Percentiles rank a stretch among this genome's conserved stretches.
Conservation (phyloP, 2,797 vertebrate species). For the Enteromius anoplus region DNA sequence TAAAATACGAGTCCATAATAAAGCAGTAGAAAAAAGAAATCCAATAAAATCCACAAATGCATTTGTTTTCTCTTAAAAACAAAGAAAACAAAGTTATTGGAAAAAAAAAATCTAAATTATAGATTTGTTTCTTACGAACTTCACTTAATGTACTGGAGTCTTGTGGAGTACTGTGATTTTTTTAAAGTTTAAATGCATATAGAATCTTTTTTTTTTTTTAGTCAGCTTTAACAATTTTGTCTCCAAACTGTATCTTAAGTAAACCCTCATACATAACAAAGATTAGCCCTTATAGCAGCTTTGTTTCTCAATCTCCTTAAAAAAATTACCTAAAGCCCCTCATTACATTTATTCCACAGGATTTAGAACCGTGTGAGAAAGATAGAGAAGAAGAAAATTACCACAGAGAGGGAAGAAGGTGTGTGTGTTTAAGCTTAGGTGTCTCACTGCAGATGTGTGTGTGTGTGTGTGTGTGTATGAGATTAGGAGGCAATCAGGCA, state of each 20-base stretch:
- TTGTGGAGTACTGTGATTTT: neutral
- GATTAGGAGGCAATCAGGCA: slow-evolving; percentile 57
- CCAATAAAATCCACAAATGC: neutral
- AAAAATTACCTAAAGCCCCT: slow-evolving; percentile 46
- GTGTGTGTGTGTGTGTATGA: neutral
- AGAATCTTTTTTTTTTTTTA: neutral
- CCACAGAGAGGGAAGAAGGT: neutral
- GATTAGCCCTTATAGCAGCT: slow-evolving; percentile 46
- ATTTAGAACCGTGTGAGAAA: slow-evolving; percentile 44
- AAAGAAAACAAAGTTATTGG: neutral
- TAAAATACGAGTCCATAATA: neutral
- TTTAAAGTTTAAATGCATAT: neutral
- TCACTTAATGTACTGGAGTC: neutral
- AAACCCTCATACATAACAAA: neutral
- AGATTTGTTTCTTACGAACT: neutral
- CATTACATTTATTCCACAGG: slow-evolving; percentile 55
- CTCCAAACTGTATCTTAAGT: slow-evolving; percentile 5
- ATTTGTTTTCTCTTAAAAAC: too few relatives aligned
- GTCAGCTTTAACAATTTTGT: neutral
- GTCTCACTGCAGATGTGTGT: neutral
- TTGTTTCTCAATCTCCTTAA: slow-evolving; percentile 55
- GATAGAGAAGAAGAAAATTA: slow-evolving; percentile 36
- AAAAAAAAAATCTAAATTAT: neutral
- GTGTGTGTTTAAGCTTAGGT: neutral
- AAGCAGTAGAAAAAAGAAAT: neutral